These are phyloP conservation scores for Adelognathus sp. DNA, from an alignment of 2,888 invertebrate species.

Conservation along the genomic window DNA sequence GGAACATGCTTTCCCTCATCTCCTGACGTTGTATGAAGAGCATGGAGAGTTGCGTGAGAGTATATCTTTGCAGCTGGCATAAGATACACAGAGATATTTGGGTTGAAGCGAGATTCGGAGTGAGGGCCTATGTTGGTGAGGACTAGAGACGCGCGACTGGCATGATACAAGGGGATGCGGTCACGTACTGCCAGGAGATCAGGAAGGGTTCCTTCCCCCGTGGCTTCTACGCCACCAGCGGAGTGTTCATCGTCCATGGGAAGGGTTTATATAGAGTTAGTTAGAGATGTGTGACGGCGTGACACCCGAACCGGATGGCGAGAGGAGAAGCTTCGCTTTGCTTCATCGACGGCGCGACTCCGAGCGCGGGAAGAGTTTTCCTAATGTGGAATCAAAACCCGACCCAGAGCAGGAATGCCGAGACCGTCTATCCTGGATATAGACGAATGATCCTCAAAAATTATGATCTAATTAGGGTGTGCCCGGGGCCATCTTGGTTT, in stretches of 20 bases:
- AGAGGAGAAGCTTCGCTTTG: slow-evolving; percentile 35
- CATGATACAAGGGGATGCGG: slow-evolving; percentile 45
- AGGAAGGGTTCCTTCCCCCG: slow-evolving; percentile 36
- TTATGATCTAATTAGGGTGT: slow-evolving; percentile 71
- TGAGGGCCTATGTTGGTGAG: slow-evolving; percentile 3
- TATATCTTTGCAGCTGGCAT: neutral
- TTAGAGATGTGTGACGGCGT: slow-evolving; percentile 70
- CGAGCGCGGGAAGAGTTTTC: slow-evolving; percentile 10
- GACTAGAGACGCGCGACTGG: slow-evolving; percentile 4
- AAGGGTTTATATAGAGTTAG: slow-evolving; percentile 71
- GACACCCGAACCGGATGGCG: slow-evolving; percentile 57
- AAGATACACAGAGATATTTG: neutral
- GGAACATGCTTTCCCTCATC: neutral
- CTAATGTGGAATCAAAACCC: slow-evolving; percentile 2
- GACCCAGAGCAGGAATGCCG: slow-evolving; percentile 64
- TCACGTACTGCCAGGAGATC: slow-evolving; percentile 60
- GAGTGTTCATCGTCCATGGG: slow-evolving; percentile 47
- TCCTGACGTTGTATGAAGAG: too few relatives aligned
- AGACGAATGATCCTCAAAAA: slow-evolving; percentile 71
- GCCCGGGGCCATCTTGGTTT: slow-evolving; percentile 53
- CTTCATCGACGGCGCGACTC: neutral
- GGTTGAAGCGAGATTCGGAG: slow-evolving; percentile 26
- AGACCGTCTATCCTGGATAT: slow-evolving; percentile 68
- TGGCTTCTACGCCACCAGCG: slow-evolving; percentile 21
- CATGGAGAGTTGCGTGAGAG: too few relatives aligned